These are phyloP conservation scores for Volucella inanis DNA, from an alignment of 2,888 invertebrate species.

Conservation along the genomic window DNA sequence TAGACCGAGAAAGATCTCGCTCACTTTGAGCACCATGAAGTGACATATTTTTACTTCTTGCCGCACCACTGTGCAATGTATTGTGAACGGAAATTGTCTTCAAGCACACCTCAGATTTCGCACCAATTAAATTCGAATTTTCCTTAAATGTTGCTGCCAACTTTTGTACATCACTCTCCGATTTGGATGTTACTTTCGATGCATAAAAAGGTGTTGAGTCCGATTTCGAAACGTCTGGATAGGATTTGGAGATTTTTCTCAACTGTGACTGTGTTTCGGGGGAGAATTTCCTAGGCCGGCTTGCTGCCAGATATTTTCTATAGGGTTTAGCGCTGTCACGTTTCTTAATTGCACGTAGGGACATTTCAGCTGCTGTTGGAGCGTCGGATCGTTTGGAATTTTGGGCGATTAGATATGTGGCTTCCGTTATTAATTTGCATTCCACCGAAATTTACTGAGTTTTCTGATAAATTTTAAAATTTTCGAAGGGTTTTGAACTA, in stretches of 20 bases:
- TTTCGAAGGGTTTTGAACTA: neutral
- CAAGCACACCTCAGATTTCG: constrained; percentile 82
- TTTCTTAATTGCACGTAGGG: constrained; percentile 82
- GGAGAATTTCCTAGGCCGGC: constrained; percentile 70
- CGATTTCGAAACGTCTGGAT: constrained; percentile 61
- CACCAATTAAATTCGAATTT: constrained; percentile 78
- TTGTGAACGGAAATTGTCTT: constrained; percentile 81
- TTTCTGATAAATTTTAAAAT: neutral
- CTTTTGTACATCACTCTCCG: constrained; percentile 80
- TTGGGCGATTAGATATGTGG: neutral
- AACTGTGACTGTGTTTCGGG: constrained; percentile 59
- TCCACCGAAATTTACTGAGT: constrained; percentile 10
- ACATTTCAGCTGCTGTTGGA: constrained; percentile 77
- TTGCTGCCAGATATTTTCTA: constrained; percentile 58
- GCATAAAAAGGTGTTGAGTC: constrained; percentile 47
- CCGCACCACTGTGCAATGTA: constrained; percentile 76
- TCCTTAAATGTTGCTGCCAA: constrained; percentile 76
- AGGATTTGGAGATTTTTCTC: constrained; percentile 57
- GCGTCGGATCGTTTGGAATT: constrained; percentile 22
- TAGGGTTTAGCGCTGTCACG: constrained; percentile 78
- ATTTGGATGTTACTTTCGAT: constrained; percentile 77
- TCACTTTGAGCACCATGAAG: constrained; percentile 80
- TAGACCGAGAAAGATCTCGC: constrained; percentile 79
- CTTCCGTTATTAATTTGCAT: constrained; percentile 42
- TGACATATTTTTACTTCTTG: constrained; percentile 51